phyloP scores from a whole-genome alignment of 2,888 invertebrate species.

The Cryptophagus acutangulus region DNA sequence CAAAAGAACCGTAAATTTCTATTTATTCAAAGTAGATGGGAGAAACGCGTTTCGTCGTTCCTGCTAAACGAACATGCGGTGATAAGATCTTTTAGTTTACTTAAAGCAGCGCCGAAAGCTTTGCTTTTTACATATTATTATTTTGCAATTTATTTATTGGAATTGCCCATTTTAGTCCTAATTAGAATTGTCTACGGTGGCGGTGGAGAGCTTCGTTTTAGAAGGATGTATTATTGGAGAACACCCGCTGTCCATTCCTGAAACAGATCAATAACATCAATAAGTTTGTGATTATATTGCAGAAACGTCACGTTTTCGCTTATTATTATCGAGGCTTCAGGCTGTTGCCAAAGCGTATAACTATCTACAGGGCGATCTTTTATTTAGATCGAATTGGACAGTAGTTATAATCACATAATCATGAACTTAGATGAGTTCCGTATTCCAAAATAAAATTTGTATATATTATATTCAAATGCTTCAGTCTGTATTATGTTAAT shows the following conservation, averaged over 20 bases:
- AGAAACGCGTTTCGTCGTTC: background rate
- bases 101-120: conserved; percentile 6
- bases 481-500: no score
- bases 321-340: conserved; percentile 22
- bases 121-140: background rate
- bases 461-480: no score
- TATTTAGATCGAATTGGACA: no score
- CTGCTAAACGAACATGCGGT: conserved; percentile 8
- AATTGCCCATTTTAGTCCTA: conserved; percentile 8
- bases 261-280: conserved; percentile 32
- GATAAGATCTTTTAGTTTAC: conserved; percentile 12
- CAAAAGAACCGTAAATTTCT: conserved; percentile 22
- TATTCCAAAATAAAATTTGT: no score
- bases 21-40: conserved; percentile 20
- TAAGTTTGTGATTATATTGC: conserved; percentile 27
- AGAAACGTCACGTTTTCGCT: conserved; percentile 24
- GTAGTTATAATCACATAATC: no score
- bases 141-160: conserved; percentile 2
- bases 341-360: conserved; percentile 16
- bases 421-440: no score
- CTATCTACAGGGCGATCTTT: no score
- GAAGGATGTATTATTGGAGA: conserved; percentile 14
- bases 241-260: conserved; percentile 22
- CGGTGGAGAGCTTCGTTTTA: conserved; percentile 11
- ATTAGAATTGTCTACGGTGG: conserved; percentile 22